Percentiles rank a stretch among this genome's conserved stretches.
These are phyloP conservation scores for Chrysogorgia sp. DNA, from an alignment of 92 coral and sea anemone species.

Conservation along the genomic window DNA sequence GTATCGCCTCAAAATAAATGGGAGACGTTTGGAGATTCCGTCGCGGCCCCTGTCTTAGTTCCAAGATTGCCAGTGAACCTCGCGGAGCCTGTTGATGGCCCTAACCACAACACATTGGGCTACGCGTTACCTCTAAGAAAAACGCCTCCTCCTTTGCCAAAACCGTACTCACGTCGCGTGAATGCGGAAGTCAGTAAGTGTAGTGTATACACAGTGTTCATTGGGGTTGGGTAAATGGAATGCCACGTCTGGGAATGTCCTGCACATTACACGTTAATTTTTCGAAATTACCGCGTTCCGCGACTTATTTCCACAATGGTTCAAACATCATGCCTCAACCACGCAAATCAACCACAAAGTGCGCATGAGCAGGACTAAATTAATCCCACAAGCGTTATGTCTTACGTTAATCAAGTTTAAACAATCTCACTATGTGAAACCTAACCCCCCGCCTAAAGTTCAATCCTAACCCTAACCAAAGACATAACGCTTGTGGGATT, in stretches of 20 bases:
- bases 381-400: too few relatives aligned
- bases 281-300: background rate
- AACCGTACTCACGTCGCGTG: slow-evolving; percentile 69
- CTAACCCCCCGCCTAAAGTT: too few relatives aligned
- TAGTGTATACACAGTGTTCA: background rate
- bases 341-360: too few relatives aligned
- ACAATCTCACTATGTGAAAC: too few relatives aligned
- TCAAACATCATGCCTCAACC: too few relatives aligned
- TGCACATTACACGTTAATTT: background rate
- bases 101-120: slow-evolving; percentile 16
- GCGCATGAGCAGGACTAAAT: too few relatives aligned
- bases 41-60: slow-evolving; percentile 66
- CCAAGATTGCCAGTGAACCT: slow-evolving; percentile 76
- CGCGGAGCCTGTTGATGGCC: slow-evolving; percentile 20
- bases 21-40: slow-evolving; percentile 73
- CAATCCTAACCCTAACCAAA: too few relatives aligned
- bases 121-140: slow-evolving; percentile 37
- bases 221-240: background rate
- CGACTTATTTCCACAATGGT: too few relatives aligned
- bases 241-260: background rate
- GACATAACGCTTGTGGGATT: too few relatives aligned
- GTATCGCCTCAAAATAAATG: slow-evolving; percentile 50
- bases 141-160: slow-evolving; percentile 87
- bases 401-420: too few relatives aligned
- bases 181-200: background rate